Evolutionary conservation across 23 tunicate genomes (phyloP).

Genomic region (Ciona savignyi): DNA sequence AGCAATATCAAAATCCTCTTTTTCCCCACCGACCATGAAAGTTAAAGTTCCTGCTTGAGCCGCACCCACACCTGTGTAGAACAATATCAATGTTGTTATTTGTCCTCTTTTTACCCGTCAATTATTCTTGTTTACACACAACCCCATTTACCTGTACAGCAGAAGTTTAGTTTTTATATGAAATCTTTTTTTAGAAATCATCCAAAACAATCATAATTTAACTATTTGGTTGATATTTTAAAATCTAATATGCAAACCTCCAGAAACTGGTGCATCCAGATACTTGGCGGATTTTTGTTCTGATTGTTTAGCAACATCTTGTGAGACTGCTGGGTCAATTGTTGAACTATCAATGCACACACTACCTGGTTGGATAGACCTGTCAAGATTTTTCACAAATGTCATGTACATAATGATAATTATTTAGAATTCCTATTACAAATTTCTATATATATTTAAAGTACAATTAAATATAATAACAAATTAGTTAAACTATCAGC

Average conservation of each 20-base stretch:
- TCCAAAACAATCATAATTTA: too few relatives aligned
- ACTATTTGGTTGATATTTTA: too few relatives aligned
- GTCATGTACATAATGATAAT: background rate
- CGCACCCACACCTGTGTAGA: slow-evolving; percentile 74
- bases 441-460: background rate
- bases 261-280: slow-evolving; percentile 98
- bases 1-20: slow-evolving; percentile 55
- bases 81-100: too few relatives aligned
- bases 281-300: slow-evolving; percentile 43
- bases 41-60: slow-evolving; percentile 91
- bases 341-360: slow-evolving; percentile 90
- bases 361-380: slow-evolving; percentile 35
- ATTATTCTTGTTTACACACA: too few relatives aligned
- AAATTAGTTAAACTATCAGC: too few relatives aligned
- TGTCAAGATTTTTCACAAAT: background rate
- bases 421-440: too few relatives aligned
- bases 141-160: background rate
- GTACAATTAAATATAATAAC: too few relatives aligned
- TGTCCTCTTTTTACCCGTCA: too few relatives aligned
- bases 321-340: slow-evolving; percentile 87
- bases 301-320: slow-evolving; percentile 52
- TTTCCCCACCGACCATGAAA: slow-evolving; percentile 95
- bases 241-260: slow-evolving; percentile 7
- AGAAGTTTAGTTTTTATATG: background rate
- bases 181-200: background rate